Base-by-base conservation (phyloP, 2,888 invertebrate genomes). In the Amphipoea lucens region DNA sequence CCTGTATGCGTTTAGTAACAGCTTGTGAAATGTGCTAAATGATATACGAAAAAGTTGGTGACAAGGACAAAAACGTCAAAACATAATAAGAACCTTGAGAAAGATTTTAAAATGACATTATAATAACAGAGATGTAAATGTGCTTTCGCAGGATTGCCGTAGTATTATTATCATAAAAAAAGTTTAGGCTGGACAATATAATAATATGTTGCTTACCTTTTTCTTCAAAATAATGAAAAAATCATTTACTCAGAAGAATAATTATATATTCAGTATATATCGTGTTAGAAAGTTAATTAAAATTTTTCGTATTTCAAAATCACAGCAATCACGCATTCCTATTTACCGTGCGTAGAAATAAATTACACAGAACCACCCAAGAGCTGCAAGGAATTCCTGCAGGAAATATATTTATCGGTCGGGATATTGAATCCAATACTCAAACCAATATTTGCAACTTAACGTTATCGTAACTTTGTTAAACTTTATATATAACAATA, bases 11-110 rank as follows among this genome's bases (percentile, higher is more conserved):
- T 66, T 76, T 57, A 45, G 66, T 57, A 0, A n/a, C 23, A 23
- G 48, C 40, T 67, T 78, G 67, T 68, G 42, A 45, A 66, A 51
- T 45, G 23, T 42, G 60, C 42, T 23, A 67, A 60, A 51, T 4
- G 78, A 42, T 48, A 14, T 12, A 42, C 11, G 23, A 68, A 67
- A 78, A 57, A 73, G 36, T n/a, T 23, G 12, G 20, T 23, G 12
- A 48, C 36, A 73, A n/a, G 11, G 17, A 36, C 12, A 75, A 40
- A 36, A n/a, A 48, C 9, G 23, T 4, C 14, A 7, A 20, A 9
- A 14, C 7, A 17, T 9, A 4, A 45, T 67, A 17, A 17, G 5
- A 4, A 42, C 9, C 9, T 67, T 42, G 9, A 17, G 11, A n/a
- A n/a, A 42, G 2, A 17, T 42, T 42, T 67, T 14, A 12, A 7